A percentile compares a stretch with the other conserved stretches of the same genome.
phyloP scores from a whole-genome alignment of 2,797 vertebrate genomes.

The Chelmon rostratus region DNA sequence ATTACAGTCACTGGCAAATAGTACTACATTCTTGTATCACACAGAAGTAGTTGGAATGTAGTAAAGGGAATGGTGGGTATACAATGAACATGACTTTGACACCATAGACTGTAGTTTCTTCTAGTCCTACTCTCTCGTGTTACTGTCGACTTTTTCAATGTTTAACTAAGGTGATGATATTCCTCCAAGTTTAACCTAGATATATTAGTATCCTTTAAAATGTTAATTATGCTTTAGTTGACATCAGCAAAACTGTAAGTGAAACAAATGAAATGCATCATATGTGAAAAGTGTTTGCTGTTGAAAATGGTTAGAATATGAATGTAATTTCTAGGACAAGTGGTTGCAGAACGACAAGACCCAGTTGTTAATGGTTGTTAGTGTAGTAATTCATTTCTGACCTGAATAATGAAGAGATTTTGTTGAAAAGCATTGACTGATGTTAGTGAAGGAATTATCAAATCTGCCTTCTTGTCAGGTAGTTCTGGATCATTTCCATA shows the following conservation, averaged over 20 bases:
- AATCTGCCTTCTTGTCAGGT: neutral
- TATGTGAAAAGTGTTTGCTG: neutral
- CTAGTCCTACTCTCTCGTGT: neutral
- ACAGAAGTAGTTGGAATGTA: neutral
- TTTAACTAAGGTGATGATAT: neutral
- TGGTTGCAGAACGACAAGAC: neutral
- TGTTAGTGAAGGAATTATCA: neutral
- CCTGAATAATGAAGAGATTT: neutral
- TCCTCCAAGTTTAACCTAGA: neutral
- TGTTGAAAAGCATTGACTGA: neutral
- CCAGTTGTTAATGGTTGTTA: neutral
- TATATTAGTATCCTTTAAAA: neutral
- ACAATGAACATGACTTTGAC: neutral
- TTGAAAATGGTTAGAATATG: neutral
- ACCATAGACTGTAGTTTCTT: neutral
- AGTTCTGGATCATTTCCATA: neutral
- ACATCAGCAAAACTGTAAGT: neutral
- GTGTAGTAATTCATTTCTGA: neutral
- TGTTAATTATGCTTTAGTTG: neutral
- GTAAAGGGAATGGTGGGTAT: neutral
- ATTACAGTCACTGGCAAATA: neutral
- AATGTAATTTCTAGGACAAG: neutral
- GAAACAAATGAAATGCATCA: neutral
- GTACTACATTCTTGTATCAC: neutral
- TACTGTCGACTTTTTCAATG: neutral